Conservation (phyloP, 1,140 invertebrate species). For the Drosophila jambulina region DNA sequence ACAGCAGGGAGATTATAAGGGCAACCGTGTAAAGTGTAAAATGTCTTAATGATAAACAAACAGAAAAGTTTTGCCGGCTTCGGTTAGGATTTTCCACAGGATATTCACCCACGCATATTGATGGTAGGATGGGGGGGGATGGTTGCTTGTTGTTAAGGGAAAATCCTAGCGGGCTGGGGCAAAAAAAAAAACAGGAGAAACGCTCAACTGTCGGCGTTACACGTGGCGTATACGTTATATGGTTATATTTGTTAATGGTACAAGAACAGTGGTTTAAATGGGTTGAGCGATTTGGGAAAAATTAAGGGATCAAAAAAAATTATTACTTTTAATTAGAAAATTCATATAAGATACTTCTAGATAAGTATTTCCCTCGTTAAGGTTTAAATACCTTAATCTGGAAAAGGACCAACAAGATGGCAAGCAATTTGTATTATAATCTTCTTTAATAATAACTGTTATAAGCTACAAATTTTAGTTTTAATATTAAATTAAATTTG, state of each 20-base stretch:
- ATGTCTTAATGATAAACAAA: constrained; percentile 84
- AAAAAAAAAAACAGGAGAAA: constrained; percentile 19
- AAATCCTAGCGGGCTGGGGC: constrained; percentile 4
- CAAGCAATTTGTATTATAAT: too few relatives aligned
- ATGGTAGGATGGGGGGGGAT: constrained; percentile 13
- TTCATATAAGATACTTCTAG: too few relatives aligned
- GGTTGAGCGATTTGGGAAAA: background rate
- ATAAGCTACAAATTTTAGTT: background rate
- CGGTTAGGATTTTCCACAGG: constrained; percentile 64
- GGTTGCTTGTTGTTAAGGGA: constrained; percentile 27
- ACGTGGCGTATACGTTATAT: constrained; percentile 75
- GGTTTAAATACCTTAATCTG: background rate
- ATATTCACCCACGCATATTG: constrained; percentile 47
- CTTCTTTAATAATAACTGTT: background rate
- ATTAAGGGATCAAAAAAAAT: background rate
- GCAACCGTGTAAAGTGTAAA: constrained; percentile 78
- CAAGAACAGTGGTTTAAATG: constrained; percentile 36
- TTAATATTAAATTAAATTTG: background rate
- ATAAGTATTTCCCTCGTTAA: too few relatives aligned
- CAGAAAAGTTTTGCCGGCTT: constrained; percentile 71
- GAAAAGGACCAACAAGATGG: too few relatives aligned
- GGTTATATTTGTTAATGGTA: constrained; percentile 50
- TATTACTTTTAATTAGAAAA: too few relatives aligned
- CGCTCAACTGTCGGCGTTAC: constrained; percentile 43
- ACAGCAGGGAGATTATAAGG: constrained; percentile 72